Conservation (phyloP, 2,113 vertebrate genomes). For the Monarcha castaneiventris region DNA sequence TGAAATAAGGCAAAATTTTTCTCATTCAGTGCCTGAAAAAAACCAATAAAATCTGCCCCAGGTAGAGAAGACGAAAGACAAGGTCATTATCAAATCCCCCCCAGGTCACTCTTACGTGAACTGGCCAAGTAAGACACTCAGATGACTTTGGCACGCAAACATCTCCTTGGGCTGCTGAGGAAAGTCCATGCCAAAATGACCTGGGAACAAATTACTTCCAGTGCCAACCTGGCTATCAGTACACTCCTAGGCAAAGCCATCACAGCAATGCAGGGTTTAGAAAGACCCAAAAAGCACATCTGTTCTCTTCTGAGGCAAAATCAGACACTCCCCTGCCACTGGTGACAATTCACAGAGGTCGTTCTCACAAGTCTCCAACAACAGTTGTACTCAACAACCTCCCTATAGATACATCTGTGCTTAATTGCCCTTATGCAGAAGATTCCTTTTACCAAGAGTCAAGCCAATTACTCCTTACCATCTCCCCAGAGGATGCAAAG, state of each 20-base stretch:
- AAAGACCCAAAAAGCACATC: background rate
- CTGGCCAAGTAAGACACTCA: background rate
- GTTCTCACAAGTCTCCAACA: background rate
- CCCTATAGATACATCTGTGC: background rate
- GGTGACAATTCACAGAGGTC: background rate
- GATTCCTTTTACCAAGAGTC: background rate
- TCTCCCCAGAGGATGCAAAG: background rate
- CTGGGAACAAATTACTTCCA: background rate
- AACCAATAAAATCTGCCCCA: background rate
- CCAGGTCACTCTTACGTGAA: background rate
- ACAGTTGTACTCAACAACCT: background rate
- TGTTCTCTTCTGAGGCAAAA: background rate
- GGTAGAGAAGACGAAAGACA: background rate
- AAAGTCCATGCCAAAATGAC: background rate
- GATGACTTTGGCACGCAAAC: background rate
- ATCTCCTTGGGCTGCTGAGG: background rate
- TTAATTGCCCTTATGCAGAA: background rate
- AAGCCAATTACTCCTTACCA: background rate
- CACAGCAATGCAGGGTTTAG: background rate
- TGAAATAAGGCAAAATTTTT: background rate
- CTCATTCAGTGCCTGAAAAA: background rate
- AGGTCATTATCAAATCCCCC: background rate
- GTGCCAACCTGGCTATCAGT: background rate
- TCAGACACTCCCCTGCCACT: background rate
- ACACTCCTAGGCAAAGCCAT: background rate